A percentile compares a stretch with the other conserved stretches of the same genome.
Conservation (phyloP, 2,113 vertebrate genomes). For the Rhea pennata region DNA sequence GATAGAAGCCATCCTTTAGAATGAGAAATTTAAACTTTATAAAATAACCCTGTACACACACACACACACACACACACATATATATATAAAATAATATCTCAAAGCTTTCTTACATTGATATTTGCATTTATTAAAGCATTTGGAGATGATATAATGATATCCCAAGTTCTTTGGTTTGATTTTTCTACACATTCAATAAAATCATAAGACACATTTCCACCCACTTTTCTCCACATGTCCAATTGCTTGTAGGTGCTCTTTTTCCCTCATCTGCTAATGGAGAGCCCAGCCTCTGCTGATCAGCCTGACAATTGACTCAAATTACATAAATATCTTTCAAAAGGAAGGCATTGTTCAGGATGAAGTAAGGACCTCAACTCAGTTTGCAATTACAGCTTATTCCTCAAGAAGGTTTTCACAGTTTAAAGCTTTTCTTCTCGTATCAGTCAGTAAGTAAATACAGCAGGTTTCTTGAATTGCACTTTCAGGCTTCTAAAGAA, state of each 20-base stretch:
- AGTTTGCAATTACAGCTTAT: neutral
- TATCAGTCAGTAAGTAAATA: conserved; percentile 4
- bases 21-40: neutral
- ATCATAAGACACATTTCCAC: neutral
- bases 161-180: neutral
- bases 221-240: neutral
- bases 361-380: neutral
- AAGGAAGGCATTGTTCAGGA: neutral
- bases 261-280: neutral
- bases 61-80: too few species aligned
- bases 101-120: neutral
- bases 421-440: neutral
- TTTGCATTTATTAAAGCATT: neutral
- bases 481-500: neutral
- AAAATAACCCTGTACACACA: neutral
- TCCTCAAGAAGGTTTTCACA: neutral
- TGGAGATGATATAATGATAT: neutral
- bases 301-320: neutral
- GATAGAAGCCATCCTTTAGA: neutral
- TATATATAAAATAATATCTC: neutral
- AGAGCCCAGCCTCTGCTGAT: neutral
- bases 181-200: neutral
- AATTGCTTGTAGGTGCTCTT: neutral
- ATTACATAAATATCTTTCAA: neutral
- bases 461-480: neutral